Evolutionary conservation across 2,888 invertebrate genomes (phyloP).

Genomic region (Argyra leucocephala): DNA sequence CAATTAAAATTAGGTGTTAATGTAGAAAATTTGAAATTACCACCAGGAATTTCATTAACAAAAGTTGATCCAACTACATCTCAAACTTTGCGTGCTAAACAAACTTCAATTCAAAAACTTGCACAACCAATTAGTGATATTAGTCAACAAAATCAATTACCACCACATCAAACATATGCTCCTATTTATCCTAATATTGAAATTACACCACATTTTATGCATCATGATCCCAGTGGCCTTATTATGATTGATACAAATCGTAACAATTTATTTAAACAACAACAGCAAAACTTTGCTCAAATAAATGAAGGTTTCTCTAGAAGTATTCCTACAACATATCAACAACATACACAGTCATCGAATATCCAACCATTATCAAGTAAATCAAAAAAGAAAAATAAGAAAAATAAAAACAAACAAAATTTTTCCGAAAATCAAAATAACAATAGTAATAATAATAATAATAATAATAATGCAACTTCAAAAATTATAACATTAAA

Average conservation of each 20-base stretch:
- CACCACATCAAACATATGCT: constrained; percentile 21
- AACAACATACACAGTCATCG: background rate
- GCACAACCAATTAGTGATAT: constrained; percentile 30
- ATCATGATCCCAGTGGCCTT: constrained; percentile 33
- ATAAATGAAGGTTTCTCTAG: constrained; percentile 11
- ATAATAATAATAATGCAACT: constrained; percentile 12
- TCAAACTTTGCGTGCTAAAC: constrained; percentile 39
- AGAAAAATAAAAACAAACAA: constrained; percentile 34
- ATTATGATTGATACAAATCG: constrained; percentile 41
- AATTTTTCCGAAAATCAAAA: constrained; percentile 4
- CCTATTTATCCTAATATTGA: constrained; percentile 27
- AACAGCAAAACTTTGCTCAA: constrained; percentile 21
- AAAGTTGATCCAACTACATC: constrained; percentile 53
- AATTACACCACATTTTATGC: background rate
- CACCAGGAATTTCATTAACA: constrained; percentile 73
- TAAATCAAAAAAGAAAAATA: constrained; percentile 35
- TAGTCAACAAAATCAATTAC: constrained; percentile 14
- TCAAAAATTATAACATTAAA: constrained; percentile 66
- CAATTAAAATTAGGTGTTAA: constrained; percentile 43
- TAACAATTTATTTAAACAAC: constrained; percentile 24
- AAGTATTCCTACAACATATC: background rate
- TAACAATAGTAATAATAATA: background rate
- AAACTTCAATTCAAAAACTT: constrained; percentile 40
- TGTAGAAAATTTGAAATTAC: constrained; percentile 57
- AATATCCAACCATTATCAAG: constrained; percentile 22